Evolutionary conservation across 2,797 vertebrate species (phyloP).

Genomic region (Parauchenoglanis punctatus): DNA sequence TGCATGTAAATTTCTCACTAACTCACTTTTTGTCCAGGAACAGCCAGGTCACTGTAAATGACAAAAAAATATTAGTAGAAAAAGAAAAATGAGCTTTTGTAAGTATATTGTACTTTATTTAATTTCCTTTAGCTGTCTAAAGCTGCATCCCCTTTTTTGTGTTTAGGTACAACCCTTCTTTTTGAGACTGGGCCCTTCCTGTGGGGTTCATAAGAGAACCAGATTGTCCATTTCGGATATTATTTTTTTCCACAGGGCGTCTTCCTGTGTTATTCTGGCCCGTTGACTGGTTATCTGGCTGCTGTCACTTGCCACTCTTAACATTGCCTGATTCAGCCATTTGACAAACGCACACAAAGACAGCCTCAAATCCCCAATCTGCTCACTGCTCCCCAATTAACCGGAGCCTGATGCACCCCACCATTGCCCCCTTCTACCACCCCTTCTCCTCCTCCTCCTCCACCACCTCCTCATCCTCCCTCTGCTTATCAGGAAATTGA

Average conservation of each 20-base stretch:
- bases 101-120: not conserved
- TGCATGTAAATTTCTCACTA: constrained; percentile 30
- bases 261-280: constrained; percentile 46
- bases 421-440: constrained; percentile 68
- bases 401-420: constrained; percentile 32
- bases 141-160: not conserved
- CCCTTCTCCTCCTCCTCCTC: constrained; percentile 57
- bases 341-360: constrained; percentile 43
- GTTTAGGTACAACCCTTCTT: constrained; percentile 26
- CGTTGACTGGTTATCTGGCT: constrained; percentile 47
- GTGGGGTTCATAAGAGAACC: constrained; percentile 37
- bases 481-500: constrained; percentile 55
- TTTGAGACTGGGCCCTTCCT: constrained; percentile 27
- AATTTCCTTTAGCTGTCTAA: constrained; percentile 15
- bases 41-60: constrained; percentile 14
- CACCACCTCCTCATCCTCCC: constrained; percentile 44
- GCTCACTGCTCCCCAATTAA: constrained; percentile 68
- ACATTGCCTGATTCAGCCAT: constrained; percentile 27
- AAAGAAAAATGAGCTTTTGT: not conserved
- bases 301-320: constrained; percentile 33
- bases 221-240: not conserved
- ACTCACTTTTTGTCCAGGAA: constrained; percentile 22
- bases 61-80: not conserved
- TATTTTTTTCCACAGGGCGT: constrained; percentile 12
- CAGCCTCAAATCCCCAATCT: constrained; percentile 52